Evolutionary conservation across 2,113 vertebrate species (phyloP).

Genomic region (Eonycteris spelaea): DNA sequence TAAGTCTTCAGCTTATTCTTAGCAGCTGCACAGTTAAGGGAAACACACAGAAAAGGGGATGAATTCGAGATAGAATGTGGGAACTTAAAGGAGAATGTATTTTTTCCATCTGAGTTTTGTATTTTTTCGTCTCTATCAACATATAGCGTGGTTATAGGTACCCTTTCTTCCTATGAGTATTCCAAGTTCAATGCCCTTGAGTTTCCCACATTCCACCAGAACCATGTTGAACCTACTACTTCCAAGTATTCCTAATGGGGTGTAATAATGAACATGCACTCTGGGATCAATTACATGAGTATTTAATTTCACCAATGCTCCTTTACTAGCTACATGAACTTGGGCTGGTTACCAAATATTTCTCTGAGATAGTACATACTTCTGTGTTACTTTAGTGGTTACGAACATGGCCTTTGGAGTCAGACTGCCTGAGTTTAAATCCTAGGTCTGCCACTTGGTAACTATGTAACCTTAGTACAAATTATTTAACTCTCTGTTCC

Average conservation of each 20-base stretch:
- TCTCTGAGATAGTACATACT: not conserved
- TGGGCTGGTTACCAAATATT: not conserved
- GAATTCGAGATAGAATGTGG: not conserved
- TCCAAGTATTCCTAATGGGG: not conserved
- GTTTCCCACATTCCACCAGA: not conserved
- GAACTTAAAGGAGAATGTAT: not conserved
- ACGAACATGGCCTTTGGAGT: not conserved
- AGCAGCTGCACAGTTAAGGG: not conserved
- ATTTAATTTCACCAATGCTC: not conserved
- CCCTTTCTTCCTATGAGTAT: not conserved
- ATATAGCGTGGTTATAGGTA: not conserved
- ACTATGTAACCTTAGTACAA: not conserved
- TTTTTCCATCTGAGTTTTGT: not conserved
- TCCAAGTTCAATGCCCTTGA: not conserved
- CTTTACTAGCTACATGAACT: not conserved
- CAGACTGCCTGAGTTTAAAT: not conserved
- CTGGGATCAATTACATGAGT: not conserved
- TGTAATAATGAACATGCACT: not conserved
- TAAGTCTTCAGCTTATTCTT: not conserved
- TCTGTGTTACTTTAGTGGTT: not conserved
- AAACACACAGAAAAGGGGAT: not conserved
- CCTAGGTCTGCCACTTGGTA: not conserved
- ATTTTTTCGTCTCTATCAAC: not conserved
- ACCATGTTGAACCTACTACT: not conserved
- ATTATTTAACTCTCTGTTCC: not conserved